Percentiles rank a stretch among this genome's conserved stretches.
Evolutionary conservation across 1,140 invertebrate genomes (phyloP).

Genomic region (Bombyx mandarina): DNA sequence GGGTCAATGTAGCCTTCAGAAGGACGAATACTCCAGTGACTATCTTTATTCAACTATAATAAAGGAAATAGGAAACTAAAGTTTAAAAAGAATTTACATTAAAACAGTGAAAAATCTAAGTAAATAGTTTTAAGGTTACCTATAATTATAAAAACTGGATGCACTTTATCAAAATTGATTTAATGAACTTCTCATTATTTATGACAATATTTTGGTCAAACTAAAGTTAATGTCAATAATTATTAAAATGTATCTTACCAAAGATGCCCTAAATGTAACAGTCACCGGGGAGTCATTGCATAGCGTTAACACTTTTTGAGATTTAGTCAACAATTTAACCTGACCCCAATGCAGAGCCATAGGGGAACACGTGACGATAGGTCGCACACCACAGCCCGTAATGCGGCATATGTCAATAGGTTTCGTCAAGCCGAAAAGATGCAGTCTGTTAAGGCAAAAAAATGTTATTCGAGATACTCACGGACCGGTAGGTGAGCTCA

Average conservation of each 20-base stretch:
- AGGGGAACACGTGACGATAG: slow-evolving; percentile 53
- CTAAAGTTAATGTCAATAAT: background rate
- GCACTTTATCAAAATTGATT: no score
- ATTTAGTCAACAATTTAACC: slow-evolving; percentile 41
- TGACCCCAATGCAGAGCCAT: slow-evolving; percentile 50
- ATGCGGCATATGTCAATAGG: slow-evolving; percentile 50
- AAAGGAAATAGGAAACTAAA: slow-evolving; percentile 2
- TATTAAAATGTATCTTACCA: slow-evolving; percentile 27
- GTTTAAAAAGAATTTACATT: no score
- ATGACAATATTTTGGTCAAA: no score
- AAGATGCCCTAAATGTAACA: slow-evolving; percentile 38
- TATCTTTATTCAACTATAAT: slow-evolving; percentile 43
- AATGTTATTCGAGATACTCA: background rate
- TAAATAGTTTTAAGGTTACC: background rate
- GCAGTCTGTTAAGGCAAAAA: slow-evolving; percentile 25
- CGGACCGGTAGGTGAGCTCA: no score
- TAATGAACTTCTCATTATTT: no score
- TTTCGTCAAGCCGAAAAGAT: slow-evolving; percentile 43
- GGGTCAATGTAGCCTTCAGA: slow-evolving; percentile 41
- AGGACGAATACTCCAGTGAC: slow-evolving; percentile 48
- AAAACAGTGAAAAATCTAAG: background rate
- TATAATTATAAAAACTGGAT: no score
- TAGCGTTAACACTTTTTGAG: slow-evolving; percentile 38
- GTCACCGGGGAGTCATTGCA: slow-evolving; percentile 55
- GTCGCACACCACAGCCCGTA: slow-evolving; percentile 40